Percentiles rank a stretch among this genome's conserved stretches.
Conservation (phyloP, 1,140 invertebrate genomes). For the Asobara japonica region DNA sequence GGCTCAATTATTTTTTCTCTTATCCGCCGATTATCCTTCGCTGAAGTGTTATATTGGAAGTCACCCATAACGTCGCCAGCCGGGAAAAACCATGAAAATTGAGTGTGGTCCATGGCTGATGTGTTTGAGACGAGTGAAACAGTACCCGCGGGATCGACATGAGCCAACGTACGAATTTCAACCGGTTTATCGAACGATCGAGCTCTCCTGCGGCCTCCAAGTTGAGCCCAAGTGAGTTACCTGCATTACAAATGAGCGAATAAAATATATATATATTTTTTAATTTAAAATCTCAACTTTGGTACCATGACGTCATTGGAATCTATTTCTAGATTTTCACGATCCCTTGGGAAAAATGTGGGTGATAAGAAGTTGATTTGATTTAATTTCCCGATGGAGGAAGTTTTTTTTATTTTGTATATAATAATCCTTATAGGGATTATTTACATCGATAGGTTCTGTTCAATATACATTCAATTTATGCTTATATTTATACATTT, state of each 20-base stretch:
- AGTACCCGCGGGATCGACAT: conserved; percentile 13
- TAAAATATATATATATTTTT: neutral
- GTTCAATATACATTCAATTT: no score
- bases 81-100: conserved; percentile 30
- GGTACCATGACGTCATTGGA: neutral
- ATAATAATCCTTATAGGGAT: no score
- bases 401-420: no score
- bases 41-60: neutral
- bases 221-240: conserved; percentile 28
- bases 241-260: neutral
- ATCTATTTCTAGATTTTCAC: no score
- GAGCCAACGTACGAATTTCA: conserved; percentile 17
- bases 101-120: conserved; percentile 35
- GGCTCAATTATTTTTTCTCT: neutral
- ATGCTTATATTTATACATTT: no score
- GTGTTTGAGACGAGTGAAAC: conserved; percentile 11
- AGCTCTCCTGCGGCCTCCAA: conserved; percentile 34
- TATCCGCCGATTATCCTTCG: conserved; percentile 1
- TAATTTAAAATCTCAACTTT: neutral
- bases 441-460: no score
- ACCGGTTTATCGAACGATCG: conserved; percentile 36
- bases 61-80: neutral
- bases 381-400: no score
- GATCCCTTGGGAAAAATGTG: no score
- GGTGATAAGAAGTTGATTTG: neutral